phyloP scores from a whole-genome alignment of 1,140 invertebrate species.

The Cotesia vestalis region DNA sequence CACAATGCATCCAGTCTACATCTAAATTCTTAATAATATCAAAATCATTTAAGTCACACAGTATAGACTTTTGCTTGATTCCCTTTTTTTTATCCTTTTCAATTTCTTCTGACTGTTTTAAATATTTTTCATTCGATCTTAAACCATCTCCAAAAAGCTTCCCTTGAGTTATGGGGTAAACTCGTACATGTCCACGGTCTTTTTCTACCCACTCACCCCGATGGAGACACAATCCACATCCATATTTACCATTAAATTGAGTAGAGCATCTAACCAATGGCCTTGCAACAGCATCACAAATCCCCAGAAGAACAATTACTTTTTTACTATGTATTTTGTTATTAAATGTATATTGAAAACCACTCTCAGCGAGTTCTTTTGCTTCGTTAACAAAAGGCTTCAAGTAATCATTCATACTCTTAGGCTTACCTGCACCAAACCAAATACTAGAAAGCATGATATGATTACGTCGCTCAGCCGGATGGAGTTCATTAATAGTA shows the following conservation, averaged over 20 bases:
- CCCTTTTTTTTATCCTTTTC: neutral
- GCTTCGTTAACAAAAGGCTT: constrained; percentile 42
- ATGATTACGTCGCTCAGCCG: constrained; percentile 17
- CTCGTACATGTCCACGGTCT: constrained; percentile 33
- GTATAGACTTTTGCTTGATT: neutral
- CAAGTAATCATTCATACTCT: constrained; percentile 40
- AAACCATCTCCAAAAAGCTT: constrained; percentile 40
- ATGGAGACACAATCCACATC: constrained; percentile 48
- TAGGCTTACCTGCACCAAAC: constrained; percentile 42
- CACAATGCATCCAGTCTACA: too few relatives aligned
- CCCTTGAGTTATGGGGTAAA: constrained; percentile 40
- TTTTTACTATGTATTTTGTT: constrained; percentile 36
- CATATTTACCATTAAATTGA: constrained; percentile 47
- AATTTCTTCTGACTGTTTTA: constrained; percentile 3
- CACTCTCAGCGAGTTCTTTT: constrained; percentile 10
- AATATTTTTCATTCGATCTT: constrained; percentile 36
- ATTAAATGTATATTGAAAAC: constrained; percentile 39
- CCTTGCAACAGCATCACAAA: constrained; percentile 44
- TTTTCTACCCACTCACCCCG: constrained; percentile 39
- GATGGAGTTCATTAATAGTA: constrained; percentile 36
- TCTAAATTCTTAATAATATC: too few relatives aligned
- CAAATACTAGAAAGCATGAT: constrained; percentile 39
- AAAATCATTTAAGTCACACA: neutral
- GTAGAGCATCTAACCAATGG: constrained; percentile 37
- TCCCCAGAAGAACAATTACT: constrained; percentile 32